Conservation (phyloP, 37 sponge, comb jelly and placozoan genomes). For the Spongilla lacustris region DNA sequence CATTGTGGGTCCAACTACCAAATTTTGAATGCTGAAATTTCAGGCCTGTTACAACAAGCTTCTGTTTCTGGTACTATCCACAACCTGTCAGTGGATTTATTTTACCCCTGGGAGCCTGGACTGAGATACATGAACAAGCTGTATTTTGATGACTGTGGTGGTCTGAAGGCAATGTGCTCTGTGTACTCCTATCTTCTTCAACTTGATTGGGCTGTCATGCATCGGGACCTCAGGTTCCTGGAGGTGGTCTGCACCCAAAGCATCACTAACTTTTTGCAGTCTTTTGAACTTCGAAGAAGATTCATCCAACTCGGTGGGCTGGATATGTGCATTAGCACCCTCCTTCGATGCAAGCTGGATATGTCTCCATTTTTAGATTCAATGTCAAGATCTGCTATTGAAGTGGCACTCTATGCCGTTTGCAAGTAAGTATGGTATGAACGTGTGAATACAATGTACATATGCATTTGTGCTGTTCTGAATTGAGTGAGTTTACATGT, state of each 20-base stretch:
- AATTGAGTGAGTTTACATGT: too few species aligned
- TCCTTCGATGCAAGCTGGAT: not conserved
- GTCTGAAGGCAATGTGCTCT: not conserved
- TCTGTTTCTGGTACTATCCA: not conserved
- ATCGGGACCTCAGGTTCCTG: conserved; percentile 5
- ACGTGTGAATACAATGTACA: too few species aligned
- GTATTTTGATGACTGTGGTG: conserved; percentile 21
- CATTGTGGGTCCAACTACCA: not conserved
- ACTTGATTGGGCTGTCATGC: conserved; percentile 18
- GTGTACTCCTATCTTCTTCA: not conserved
- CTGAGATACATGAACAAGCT: conserved; percentile 21
- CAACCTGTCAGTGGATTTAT: not conserved
- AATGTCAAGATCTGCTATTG: not conserved
- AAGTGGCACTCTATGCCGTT: not conserved
- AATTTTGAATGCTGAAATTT: not conserved
- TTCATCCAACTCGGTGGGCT: not conserved
- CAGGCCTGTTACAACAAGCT: not conserved
- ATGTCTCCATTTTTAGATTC: not conserved
- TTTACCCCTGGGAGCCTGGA: not conserved
- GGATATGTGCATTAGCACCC: conserved; percentile 16
- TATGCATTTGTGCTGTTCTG: too few species aligned
- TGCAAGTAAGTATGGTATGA: not conserved
- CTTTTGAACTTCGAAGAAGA: conserved; percentile 8
- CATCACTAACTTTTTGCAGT: conserved; percentile 23
- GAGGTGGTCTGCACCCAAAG: conserved; percentile 11